Evolutionary conservation across 2,888 invertebrate species (phyloP).

Genomic region (Nymphalis c-album): DNA sequence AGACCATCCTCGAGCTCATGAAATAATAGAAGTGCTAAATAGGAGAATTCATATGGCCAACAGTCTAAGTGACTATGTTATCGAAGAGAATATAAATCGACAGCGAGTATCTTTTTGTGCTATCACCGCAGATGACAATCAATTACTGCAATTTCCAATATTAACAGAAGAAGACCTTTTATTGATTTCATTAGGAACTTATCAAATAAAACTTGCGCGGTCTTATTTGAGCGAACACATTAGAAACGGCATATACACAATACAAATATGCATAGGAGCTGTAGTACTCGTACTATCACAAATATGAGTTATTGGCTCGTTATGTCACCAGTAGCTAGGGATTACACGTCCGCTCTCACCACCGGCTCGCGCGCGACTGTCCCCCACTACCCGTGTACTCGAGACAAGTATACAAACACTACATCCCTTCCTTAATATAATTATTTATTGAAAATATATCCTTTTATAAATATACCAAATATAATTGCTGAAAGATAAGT

Average conservation of each 20-base stretch:
- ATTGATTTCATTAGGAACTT: background rate
- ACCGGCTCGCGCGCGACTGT: no score
- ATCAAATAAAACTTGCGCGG: background rate
- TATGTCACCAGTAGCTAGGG: no score
- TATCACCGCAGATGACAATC: slow-evolving; percentile 4
- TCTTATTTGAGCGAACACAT: slow-evolving; percentile 1
- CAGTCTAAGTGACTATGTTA: slow-evolving; percentile 9
- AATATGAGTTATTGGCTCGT: no score
- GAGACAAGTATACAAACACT: no score
- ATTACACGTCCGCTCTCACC: no score
- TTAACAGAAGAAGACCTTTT: background rate
- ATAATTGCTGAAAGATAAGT: no score
- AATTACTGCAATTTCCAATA: background rate
- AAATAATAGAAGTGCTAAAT: slow-evolving; percentile 9
- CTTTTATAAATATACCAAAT: no score
- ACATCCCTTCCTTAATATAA: no score
- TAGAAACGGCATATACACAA: background rate
- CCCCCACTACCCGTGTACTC: no score
- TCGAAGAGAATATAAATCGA: slow-evolving; percentile 13
- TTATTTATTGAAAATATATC: no score
- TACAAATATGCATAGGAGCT: no score
- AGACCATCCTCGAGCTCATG: background rate
- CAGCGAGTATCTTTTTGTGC: slow-evolving; percentile 11
- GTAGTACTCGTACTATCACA: no score
- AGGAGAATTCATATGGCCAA: slow-evolving; percentile 1